A percentile compares a stretch with the other conserved stretches of the same genome.
Evolutionary conservation across 2,888 invertebrate genomes (phyloP).

Genomic region (Ophion ventricosus): DNA sequence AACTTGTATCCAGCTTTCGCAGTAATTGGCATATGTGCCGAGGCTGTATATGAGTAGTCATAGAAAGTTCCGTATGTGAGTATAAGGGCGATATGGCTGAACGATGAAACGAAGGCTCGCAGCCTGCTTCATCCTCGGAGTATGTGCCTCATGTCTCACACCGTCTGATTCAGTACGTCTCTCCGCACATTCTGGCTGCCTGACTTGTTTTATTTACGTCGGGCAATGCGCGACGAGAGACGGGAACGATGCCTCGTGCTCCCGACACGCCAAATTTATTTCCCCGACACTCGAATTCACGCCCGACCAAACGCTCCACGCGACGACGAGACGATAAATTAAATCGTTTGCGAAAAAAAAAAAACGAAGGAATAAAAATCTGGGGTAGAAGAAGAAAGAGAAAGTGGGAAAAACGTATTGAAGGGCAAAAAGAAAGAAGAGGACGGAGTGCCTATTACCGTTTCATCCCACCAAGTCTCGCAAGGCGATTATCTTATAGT

Average conservation of each 20-base stretch:
- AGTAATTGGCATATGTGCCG: no score
- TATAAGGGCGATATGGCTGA: slow-evolving; percentile 12
- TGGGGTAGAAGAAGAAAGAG: not conserved
- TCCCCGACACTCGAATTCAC: slow-evolving; percentile 67
- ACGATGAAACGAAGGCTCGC: slow-evolving; percentile 56
- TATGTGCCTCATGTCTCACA: slow-evolving; percentile 63
- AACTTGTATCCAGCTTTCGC: no score
- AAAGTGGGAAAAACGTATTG: slow-evolving; percentile 3
- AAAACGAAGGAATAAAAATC: slow-evolving; percentile 13
- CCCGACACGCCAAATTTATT: slow-evolving; percentile 78
- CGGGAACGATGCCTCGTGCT: slow-evolving; percentile 65
- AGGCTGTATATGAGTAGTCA: not conserved
- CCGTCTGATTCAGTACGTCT: slow-evolving; percentile 55
- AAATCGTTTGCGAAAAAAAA: slow-evolving; percentile 67
- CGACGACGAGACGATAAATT: slow-evolving; percentile 71
- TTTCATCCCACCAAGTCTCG: not conserved
- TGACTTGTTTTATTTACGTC: slow-evolving; percentile 75
- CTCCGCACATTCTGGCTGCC: slow-evolving; percentile 51
- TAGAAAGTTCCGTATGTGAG: not conserved
- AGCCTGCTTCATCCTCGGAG: slow-evolving; percentile 36
- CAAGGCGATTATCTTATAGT: slow-evolving; percentile 27
- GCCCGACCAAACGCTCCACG: slow-evolving; percentile 61
- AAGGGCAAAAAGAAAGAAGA: slow-evolving; percentile 51
- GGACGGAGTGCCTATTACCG: slow-evolving; percentile 27
- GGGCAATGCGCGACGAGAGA: slow-evolving; percentile 62